Base-by-base conservation (phyloP, 2,113 vertebrate genomes). In the Regulus satrapa region DNA sequence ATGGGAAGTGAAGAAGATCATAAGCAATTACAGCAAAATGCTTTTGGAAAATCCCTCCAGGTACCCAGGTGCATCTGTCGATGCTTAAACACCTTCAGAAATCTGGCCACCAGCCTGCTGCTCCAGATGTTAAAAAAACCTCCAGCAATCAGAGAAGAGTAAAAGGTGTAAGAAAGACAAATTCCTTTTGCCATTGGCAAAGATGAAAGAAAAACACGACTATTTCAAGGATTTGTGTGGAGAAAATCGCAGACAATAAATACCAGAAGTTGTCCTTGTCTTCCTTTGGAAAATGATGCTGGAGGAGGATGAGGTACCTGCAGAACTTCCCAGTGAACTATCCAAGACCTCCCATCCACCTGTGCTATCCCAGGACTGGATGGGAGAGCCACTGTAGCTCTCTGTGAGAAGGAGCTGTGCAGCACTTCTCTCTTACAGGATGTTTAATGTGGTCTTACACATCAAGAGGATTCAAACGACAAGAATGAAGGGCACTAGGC, bases 401-500 rank as follows among this genome's bases (percentile, higher is more conserved):
- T 72, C 76, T 67, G 76, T 61, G 88, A 67, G 66, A 73, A 87
- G 80, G 82, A 97, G 82, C 66, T 46, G n/a, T 18, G 69, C 85
- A 72, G 51, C 54, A 34, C 48, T 85, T 62, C 49, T 75, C 51
- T 67, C 68, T 29, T 61, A 56, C 79, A 61, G 89, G 85, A 66
- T n/a, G 69, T 86, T 88, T 82, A 85, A 92, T 66, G 88, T 40
- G 63, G 36, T 94, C 52, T 87, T 55, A 74, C 81, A 64, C 48
- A 46, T 66, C 84, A 43, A 59, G 85, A 84, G 43, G 83, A 94
- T 93, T 89, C 85, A 84, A 87, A 92, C 66, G 86, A 94, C 93
- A 82, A 62, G 90, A 94, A 87, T 83, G 95, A 96, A 90, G 91
- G 93, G 89, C 96, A 96, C 76, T 52, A 91, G 92, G 76, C 81